Evolutionary conservation across 2,888 invertebrate genomes (phyloP), one percentile per base, ranked within the genome.

Genomic region (Octonoba sinensis): DNA sequence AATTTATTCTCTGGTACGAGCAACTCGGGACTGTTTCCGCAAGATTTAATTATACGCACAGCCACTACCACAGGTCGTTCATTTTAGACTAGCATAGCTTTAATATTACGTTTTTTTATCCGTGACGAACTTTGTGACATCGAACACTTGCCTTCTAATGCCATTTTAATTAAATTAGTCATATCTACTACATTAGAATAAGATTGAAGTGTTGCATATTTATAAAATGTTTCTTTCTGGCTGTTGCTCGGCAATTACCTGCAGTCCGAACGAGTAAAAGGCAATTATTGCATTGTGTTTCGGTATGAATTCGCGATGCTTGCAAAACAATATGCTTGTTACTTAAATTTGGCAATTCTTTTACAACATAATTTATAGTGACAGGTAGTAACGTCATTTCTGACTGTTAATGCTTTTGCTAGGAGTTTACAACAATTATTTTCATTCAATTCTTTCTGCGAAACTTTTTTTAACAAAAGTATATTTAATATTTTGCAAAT

Each of bases 31-130:
- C 47, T 70, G 69, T 70, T 70, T 70, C 76, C 62, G 70, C 59
- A 70, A 70, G 76, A 77, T 77, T 77, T 77, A 77, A 77, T 77
- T 77, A 77, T 70, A 56, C 56, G 56, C 15, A 36, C 62, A 56
- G 18, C 27, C 54, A 62, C 64, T 51, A 56, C 60, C 27, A n/a
- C 47, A 18, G 60, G 66, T 60, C 49, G 59, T 67, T 70, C 76
- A 54, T 27, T 62, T 77, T 60, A 54, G 56, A 56, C 46, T n/a
- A 64, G 24, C 54, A 70, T 12, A 44, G 44, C 27, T 66, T 49
- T 66, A 27, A 54, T 62, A 62, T 70, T 77, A 70, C 64, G 69
- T 64, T 62, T 77, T 27, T n/a, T 54, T 36, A 54, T 54, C 12
- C 16, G 18, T 54, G 64, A 77, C 36, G 36, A 77, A 77, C 65